Base-by-base conservation (phyloP, 2,888 invertebrate genomes). In the Mythimna loreyi region DNA sequence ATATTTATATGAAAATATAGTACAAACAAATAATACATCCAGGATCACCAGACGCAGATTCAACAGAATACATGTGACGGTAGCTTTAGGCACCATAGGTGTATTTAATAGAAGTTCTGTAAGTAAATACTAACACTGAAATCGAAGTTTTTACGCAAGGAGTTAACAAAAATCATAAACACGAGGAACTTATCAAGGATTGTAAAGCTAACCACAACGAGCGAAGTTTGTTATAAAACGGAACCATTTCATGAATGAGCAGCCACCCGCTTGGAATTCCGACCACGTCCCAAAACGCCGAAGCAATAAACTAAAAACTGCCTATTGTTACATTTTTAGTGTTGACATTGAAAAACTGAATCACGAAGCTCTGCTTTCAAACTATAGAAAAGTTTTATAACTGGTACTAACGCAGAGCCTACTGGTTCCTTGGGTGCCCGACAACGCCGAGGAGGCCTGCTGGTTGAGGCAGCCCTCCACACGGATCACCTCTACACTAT, bases 251-350 rank as follows among this genome's bases (percentile, higher is more conserved):
- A 21, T 45, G 40, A 53, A 67, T 55, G 45, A 68, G n/a, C 25
- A 19, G 25, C 9, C 33, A 50, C 8, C 4, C 5, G 43, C 23
- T 67, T 52, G 23, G 13, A n/a, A 49, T 67, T 19, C 52, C 19
- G 53, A 1, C 21, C 25, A 13, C 67, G 23, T 52, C 25, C 4
- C 53, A 36, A 69, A 47, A 25, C 30, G 6, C 3, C 43, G 19
- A 45, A 67, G 36, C 33, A 53, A 67, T 68, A 36, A 55, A 67
- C 3, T 55, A 28, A 25, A 45, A 68, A 45, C 25, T 5, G 33
- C 13, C 43, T 25, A 52, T 47, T 52, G 23, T 45, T 25, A 45
- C 33, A 47, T 23, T 25, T 23, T 13, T 28, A 47, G 36, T 40
- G 36, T 49, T 30, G 23, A 33, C 25, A 21, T 52, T 72, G 30